These are phyloP conservation scores for Butorides virescens DNA, from an alignment of 2,113 vertebrate genomes.

Conservation along the genomic window DNA sequence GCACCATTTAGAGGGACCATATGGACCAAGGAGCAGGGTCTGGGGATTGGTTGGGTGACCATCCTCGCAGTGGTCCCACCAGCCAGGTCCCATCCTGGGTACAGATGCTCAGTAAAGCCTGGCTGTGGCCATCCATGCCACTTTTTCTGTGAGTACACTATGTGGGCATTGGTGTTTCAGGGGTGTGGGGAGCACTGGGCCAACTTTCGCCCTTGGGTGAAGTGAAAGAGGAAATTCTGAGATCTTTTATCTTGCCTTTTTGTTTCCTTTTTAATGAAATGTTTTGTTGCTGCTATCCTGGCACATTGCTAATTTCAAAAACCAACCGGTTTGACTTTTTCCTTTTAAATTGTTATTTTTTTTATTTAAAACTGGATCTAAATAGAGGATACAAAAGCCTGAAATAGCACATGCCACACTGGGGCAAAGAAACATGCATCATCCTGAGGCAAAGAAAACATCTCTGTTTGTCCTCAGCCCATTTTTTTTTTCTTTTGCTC, in stretches of 20 bases:
- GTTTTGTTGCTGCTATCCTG: background rate
- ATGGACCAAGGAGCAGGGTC: background rate
- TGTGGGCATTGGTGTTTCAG: too few species aligned
- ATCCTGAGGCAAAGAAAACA: background rate
- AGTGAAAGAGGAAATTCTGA: background rate
- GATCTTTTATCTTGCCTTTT: background rate
- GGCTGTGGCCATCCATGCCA: background rate
- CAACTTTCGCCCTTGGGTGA: background rate
- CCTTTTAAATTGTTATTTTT: background rate
- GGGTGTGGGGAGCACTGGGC: background rate
- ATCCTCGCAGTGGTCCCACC: accelerated
- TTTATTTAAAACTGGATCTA: background rate
- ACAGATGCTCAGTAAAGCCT: background rate
- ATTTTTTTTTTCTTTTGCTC: background rate
- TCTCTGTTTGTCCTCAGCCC: background rate
- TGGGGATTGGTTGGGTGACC: background rate
- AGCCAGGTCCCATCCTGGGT: background rate
- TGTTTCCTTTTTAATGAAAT: background rate
- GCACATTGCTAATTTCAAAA: background rate
- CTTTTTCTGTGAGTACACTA: accelerated
- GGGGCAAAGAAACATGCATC: background rate
- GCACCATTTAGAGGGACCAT: background rate
- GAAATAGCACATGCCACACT: accelerated
- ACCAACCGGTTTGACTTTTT: background rate
- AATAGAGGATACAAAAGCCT: background rate